Base-by-base conservation (phyloP, 2,888 invertebrate genomes). In the Odontothrips loti region DNA sequence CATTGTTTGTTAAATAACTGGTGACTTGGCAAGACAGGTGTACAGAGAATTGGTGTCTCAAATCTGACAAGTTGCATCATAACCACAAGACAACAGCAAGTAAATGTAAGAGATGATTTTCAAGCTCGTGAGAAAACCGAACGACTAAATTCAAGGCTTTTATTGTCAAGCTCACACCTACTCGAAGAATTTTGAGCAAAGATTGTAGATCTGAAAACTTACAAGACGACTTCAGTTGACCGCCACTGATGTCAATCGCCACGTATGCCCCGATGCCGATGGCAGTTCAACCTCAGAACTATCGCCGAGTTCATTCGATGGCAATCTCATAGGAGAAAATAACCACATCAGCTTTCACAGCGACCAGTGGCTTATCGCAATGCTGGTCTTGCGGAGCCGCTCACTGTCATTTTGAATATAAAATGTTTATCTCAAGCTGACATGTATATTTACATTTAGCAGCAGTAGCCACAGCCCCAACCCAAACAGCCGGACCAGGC, bases 401-500 rank as follows among this genome's bases (percentile, higher is more conserved):
- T 27, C 68, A 75, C 68, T 75, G 68, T 27, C 68, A 75, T 75
- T 75, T 75, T 27, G 27, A 27, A 75, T 75, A 27, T 75, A 27
- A 9, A 23, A 2, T 27, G 23, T 27, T 75, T 75, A 27, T 75
- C 68, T 11, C 27, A 8, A 9, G 11, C 68, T 75, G 27, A 75
- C 68, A 27, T 75, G 68, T 75, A 75, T 75, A 75, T 75, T 75
- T 75, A 75, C 68, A 75, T 75, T 68, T 75, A 75, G 68, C 68
- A 75, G 68, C 68, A 75, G 68, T 75, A 75, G 68, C 23, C 68
- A 75, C 68, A 75, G 23, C 23, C 68, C n/a, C 68, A 23, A 23
- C 68, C 68, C 68, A 75, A 75, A 75, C 68, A 11, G 27, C 68
- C 68, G 68, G 68, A 27, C 23, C 1, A 12, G 11, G 68, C 12